Percentiles rank a stretch among this genome's conserved stretches.
Evolutionary conservation across 2,113 vertebrate species (phyloP).

Genomic region (Gadus macrocephalus): DNA sequence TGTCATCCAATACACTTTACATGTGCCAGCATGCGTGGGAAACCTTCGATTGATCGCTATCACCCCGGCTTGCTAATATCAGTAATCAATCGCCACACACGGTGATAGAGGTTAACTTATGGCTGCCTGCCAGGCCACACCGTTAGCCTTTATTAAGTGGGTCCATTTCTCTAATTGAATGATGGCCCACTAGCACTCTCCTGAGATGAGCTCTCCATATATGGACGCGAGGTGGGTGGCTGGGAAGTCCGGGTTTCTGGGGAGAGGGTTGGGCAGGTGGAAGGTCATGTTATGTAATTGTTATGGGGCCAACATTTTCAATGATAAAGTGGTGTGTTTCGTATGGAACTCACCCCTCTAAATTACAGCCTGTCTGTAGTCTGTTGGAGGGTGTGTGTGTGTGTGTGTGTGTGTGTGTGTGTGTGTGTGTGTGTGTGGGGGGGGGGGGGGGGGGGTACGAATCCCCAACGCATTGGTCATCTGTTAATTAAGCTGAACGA

Average conservation of each 20-base stretch:
- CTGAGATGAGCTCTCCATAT: constrained; percentile 26
- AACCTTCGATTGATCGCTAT: constrained; percentile 32
- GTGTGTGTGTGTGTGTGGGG: no score
- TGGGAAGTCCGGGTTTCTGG: constrained; percentile 16
- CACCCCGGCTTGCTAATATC: constrained; percentile 36
- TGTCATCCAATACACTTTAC: no score
- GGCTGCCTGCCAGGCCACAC: constrained; percentile 25
- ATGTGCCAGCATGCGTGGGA: background rate
- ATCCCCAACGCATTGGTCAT: no score
- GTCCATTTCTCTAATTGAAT: constrained; percentile 37
- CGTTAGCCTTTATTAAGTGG: constrained; percentile 46
- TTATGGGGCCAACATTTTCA: no score
- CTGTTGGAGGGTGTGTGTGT: no score
- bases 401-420: no score
- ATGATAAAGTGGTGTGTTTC: constrained; percentile 7
- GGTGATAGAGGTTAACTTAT: constrained; percentile 49
- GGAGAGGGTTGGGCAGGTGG: no score
- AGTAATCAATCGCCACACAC: constrained; percentile 35
- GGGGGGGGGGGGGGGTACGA: no score
- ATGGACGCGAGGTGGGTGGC: constrained; percentile 25
- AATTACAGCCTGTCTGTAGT: no score
- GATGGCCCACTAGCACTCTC: constrained; percentile 35
- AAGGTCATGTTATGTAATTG: no score
- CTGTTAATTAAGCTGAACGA: no score
- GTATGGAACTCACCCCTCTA: no score